phyloP scores from a whole-genome alignment of 2,888 invertebrate genomes.

The Drosophila demipolita region DNA sequence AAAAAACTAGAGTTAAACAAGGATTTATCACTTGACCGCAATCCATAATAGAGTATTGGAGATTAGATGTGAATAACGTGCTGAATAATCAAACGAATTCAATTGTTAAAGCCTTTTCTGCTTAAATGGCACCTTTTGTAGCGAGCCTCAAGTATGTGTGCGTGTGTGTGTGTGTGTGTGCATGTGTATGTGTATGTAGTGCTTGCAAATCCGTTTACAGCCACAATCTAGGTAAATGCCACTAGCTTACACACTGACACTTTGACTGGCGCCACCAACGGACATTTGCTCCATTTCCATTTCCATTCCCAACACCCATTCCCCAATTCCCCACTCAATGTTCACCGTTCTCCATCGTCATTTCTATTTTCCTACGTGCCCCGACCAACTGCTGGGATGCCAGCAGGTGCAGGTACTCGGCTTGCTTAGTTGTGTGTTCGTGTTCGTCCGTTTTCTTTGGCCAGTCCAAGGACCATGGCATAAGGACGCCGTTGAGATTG shows the following conservation, averaged over 20 bases:
- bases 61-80: conserved; percentile 5
- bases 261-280: conserved; percentile 68
- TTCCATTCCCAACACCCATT: conserved; percentile 26
- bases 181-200: conserved; percentile 14
- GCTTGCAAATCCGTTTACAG: conserved; percentile 42
- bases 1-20: conserved; percentile 1
- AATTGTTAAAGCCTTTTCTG: conserved; percentile 40
- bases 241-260: conserved; percentile 78
- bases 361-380: conserved; percentile 69
- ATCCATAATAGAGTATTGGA: conserved; percentile 13
- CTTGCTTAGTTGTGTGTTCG: conserved; percentile 53
- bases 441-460: conserved; percentile 33
- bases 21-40: conserved; percentile 18
- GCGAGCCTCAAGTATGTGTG: conserved; percentile 27
- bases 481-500: conserved; percentile 51
- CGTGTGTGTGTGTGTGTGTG: conserved; percentile 24
- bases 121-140: conserved; percentile 25
- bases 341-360: conserved; percentile 8
- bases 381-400: conserved; percentile 60
- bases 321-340: neutral
- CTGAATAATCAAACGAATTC: conserved; percentile 3
- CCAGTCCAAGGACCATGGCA: conserved; percentile 40
- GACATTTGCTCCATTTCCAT: conserved; percentile 54
- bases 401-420: conserved; percentile 80
- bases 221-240: conserved; percentile 74